Evolutionary conservation across 64 coral and sea anemone genomes (phyloP).

Genomic region (Anthopleura sola): DNA sequence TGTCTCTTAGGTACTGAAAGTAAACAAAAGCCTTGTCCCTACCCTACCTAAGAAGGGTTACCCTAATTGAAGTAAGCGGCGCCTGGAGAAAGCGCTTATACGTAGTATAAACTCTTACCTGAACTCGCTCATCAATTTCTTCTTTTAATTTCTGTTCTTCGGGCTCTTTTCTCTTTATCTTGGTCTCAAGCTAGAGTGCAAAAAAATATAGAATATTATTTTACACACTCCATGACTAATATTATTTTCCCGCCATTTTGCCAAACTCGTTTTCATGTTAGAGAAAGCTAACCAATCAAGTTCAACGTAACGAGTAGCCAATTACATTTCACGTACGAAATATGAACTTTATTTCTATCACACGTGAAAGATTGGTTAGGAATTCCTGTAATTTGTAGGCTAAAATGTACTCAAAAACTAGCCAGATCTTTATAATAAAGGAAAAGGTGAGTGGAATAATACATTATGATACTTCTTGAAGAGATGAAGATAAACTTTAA

Average conservation of each 20-base stretch:
- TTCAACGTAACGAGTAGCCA: neutral
- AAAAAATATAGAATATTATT: neutral
- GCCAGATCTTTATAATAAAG: neutral
- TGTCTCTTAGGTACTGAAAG: too few relatives aligned
- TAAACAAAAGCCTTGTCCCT: too few relatives aligned
- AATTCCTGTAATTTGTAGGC: neutral
- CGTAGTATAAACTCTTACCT: constrained; percentile 55
- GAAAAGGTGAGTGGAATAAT: neutral
- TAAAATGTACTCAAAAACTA: neutral
- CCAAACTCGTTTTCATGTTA: neutral
- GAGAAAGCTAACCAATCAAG: neutral
- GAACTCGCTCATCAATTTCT: constrained; percentile 79
- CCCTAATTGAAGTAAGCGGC: too few relatives aligned
- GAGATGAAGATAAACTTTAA: neutral
- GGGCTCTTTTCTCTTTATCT: constrained; percentile 71
- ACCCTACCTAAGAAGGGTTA: too few relatives aligned
- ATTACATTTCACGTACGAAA: neutral
- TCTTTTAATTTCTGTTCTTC: constrained; percentile 93
- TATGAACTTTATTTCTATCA: neutral
- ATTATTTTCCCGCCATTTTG: neutral
- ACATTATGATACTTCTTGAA: neutral
- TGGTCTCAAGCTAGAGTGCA: constrained; percentile 57
- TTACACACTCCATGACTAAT: neutral
- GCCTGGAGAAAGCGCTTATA: too few relatives aligned
- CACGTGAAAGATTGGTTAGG: neutral